These are phyloP conservation scores for Pachypanchax playfairii DNA, from an alignment of 2,113 vertebrate genomes.

Conservation along the genomic window DNA sequence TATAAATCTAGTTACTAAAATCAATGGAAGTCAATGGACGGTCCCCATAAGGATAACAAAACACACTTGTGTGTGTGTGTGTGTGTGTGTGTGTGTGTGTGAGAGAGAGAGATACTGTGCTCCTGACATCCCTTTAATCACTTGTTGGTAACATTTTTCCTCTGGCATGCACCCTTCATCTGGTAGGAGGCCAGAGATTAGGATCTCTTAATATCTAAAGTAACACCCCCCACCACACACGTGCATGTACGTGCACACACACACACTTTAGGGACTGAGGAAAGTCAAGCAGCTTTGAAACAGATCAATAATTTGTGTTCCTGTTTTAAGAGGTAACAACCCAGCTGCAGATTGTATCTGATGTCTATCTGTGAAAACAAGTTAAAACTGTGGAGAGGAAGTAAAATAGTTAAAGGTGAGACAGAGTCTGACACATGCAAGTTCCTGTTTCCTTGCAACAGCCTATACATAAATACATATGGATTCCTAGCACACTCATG, in stretches of 20 bases:
- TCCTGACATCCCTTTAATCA: conserved; percentile 22
- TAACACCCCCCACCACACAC: conserved; percentile 16
- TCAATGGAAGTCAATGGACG: too few species aligned
- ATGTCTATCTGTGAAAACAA: neutral
- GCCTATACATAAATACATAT: too few species aligned
- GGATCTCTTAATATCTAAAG: conserved; percentile 20
- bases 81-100: neutral
- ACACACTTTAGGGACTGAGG: too few species aligned
- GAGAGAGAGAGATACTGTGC: neutral
- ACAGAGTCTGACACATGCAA: conserved; percentile 4
- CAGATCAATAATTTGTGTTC: conserved; percentile 38
- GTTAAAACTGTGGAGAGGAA: neutral
- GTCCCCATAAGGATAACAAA: too few species aligned
- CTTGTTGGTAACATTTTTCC: conserved; percentile 36
- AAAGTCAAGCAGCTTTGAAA: conserved; percentile 10
- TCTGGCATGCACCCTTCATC: conserved; percentile 22
- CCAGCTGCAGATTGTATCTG: neutral
- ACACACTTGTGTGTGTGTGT: neutral
- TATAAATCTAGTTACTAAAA: too few species aligned
- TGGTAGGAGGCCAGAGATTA: conserved; percentile 32
- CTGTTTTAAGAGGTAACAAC: conserved; percentile 12
- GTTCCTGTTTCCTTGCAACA: too few species aligned
- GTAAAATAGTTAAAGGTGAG: neutral
- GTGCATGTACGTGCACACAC: conserved; percentile 11
- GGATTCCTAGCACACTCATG: too few species aligned